phyloP scores from a whole-genome alignment of 2,797 vertebrate species.

The Labeo calbasu region DNA sequence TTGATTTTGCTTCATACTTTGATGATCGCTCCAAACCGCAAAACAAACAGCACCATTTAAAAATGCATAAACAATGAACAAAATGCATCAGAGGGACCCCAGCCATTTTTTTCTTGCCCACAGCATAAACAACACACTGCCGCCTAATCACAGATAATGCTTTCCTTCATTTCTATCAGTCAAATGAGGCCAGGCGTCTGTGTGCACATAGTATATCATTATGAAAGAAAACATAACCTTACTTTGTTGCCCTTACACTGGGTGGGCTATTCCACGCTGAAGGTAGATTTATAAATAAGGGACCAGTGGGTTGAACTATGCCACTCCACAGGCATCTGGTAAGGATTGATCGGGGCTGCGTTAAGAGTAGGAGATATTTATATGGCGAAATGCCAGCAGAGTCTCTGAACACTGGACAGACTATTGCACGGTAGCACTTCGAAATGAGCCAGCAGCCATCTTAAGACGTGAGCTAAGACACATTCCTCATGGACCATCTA shows the following conservation, averaged over 20 bases:
- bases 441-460: conserved; percentile 34
- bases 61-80: conserved; percentile 7
- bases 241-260: conserved; percentile 14
- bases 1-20: conserved; percentile 5
- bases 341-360: neutral
- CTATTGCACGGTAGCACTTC: conserved; percentile 5
- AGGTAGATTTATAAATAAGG: conserved; percentile 27
- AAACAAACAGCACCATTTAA: conserved; percentile 8
- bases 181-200: neutral
- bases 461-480: conserved; percentile 33
- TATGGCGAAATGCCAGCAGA: neutral
- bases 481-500: conserved; percentile 65
- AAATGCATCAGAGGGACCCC: neutral
- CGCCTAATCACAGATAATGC: conserved; percentile 16
- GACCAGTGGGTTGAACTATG: conserved; percentile 6
- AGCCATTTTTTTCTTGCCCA: conserved; percentile 1
- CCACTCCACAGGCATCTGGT: neutral
- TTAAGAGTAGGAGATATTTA: neutral
- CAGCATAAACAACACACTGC: conserved; percentile 12
- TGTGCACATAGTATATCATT: conserved; percentile 12
- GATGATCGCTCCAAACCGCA: neutral
- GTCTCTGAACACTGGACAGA: neutral
- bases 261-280: neutral
- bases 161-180: conserved; percentile 13
- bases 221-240: conserved; percentile 13